Evolutionary conservation across 2,888 invertebrate species (phyloP), one percentile per base, ranked within the genome.

Genomic region (Megamerina dolium): DNA sequence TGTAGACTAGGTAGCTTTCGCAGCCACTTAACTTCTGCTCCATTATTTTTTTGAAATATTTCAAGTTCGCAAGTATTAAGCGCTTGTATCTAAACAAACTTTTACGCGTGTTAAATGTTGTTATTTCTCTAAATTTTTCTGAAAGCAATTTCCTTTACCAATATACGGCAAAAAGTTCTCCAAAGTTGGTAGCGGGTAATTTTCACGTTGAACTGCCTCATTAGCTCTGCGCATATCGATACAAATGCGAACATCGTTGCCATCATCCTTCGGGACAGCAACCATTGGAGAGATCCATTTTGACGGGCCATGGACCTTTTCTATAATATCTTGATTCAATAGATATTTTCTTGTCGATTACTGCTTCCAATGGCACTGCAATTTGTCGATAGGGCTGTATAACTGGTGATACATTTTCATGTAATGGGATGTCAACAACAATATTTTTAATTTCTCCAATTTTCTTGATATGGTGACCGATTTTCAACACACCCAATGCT

Each of bases 161-260:
- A n/a, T n/a, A n/a, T n/a, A n/a, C n/a, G n/a, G n/a, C n/a, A n/a
- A n/a, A n/a, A n/a, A n/a, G n/a, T n/a, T 26, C 27, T 23, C 37
- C 35, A 35, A 14, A 20, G 35, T 35, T n/a, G 35, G 35, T 20
- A 35, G 35, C 20, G 35, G 35, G 20, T 35, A 21, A 18, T 35
- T 35, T n/a, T 35, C 35, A 14, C 37, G 21, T 21, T n/a, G n/a
- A 9, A 37, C 38, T 30, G 62, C 61, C 37, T 49, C 52, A 44
- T 66, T 64, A 42, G 59, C 51, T 26, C 63, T 41, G 8, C 58
- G 45, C 56, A 64, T 63, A 46, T 64, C 63, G 23, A 39, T 29
- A 23, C 39, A 39, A 29, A 39, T 30, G 19, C 30, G 18, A 16
- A 31, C 31, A 23, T 38, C 38, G 26, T 10, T 23, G 26, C 26